Percentiles rank a stretch among this genome's conserved stretches.
Conservation (phyloP, 2,888 invertebrate species). For the Operophtera brumata region DNA sequence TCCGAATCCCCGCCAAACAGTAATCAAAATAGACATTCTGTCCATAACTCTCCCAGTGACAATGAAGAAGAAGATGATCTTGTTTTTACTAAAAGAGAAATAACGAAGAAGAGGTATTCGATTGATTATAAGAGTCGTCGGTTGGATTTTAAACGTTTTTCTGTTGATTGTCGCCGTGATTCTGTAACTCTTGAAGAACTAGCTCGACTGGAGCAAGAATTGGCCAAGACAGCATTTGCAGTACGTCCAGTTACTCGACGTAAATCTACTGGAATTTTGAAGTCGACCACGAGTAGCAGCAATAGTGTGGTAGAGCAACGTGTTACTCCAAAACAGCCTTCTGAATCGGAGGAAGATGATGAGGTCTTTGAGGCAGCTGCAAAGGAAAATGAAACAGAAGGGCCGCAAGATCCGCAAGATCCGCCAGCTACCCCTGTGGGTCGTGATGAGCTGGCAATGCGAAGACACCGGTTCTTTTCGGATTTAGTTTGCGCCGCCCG, state of each 20-base stretch:
- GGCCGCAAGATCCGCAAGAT: constrained; percentile 81
- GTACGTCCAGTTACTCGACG: constrained; percentile 60
- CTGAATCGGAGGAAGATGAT: constrained; percentile 76
- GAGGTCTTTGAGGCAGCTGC: constrained; percentile 82
- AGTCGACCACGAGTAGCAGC: constrained; percentile 65
- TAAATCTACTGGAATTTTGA: constrained; percentile 73
- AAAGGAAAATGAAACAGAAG: constrained; percentile 65
- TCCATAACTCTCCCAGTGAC: constrained; percentile 47
- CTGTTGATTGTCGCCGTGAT: constrained; percentile 68
- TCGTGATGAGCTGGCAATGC: constrained; percentile 87
- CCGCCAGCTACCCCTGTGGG: constrained; percentile 89
- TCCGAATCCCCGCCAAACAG: constrained; percentile 29
- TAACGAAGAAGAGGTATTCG: constrained; percentile 65
- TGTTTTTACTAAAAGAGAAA: constrained; percentile 54
- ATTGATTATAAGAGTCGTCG: constrained; percentile 68
- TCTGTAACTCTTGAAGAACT: constrained; percentile 67
- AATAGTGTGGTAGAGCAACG: constrained; percentile 56
- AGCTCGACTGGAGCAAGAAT: constrained; percentile 61
- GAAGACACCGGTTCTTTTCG: constrained; percentile 88
- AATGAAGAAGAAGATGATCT: constrained; percentile 53
- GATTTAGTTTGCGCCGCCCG: constrained; percentile 87
- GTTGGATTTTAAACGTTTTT: constrained; percentile 69
- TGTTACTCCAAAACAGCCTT: constrained; percentile 43
- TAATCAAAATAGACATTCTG: constrained; percentile 40
- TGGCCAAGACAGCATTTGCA: constrained; percentile 69